Evolutionary conservation across 1,140 invertebrate species (phyloP).

Genomic region (Achatina immaculata): DNA sequence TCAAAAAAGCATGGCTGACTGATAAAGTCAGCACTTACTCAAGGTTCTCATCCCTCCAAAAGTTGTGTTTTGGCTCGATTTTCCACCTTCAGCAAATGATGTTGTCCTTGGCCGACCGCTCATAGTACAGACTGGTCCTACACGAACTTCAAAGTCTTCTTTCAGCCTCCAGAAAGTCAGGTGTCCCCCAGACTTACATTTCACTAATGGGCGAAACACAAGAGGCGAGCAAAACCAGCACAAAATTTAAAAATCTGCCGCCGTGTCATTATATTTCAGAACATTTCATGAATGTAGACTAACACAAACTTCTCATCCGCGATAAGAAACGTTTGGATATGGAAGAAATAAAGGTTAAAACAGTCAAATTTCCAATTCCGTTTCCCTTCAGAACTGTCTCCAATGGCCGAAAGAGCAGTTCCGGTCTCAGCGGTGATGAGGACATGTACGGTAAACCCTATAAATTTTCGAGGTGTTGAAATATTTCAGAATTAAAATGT

Average conservation of each 20-base stretch:
- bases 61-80: conserved; percentile 86
- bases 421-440: conserved; percentile 38
- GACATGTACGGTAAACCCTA: background rate
- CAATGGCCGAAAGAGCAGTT: conserved; percentile 46
- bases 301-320: background rate
- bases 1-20: conserved; percentile 52
- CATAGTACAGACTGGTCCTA: conserved; percentile 75
- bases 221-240: conserved; percentile 38
- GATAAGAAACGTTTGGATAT: background rate
- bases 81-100: conserved; percentile 95
- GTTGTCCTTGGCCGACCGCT: conserved; percentile 95
- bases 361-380: conserved; percentile 32
- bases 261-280: background rate
- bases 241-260: conserved; percentile 5
- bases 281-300: background rate
- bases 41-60: conserved; percentile 94
- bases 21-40: conserved; percentile 80
- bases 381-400: conserved; percentile 41
- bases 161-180: conserved; percentile 35
- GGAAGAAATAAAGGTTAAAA: background rate
- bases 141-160: conserved; percentile 47
- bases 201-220: conserved; percentile 46
- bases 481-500: too few species aligned
- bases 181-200: conserved; percentile 55
- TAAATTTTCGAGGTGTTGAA: conserved; percentile 18